Conservation (phyloP, 2,888 invertebrate species). For the Trissolcus japonicus region DNA sequence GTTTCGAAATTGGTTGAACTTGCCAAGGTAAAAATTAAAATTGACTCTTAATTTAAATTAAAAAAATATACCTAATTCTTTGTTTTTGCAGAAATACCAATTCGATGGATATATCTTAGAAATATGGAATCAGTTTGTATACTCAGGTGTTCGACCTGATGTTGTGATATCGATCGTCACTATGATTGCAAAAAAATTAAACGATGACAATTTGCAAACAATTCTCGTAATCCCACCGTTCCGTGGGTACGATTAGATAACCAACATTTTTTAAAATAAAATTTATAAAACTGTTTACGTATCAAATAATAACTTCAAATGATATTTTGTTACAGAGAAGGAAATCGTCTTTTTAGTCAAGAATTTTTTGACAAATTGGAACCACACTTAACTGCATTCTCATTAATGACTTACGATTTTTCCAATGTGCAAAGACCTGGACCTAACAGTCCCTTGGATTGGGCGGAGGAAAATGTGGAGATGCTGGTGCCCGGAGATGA, state of each 20-base stretch:
- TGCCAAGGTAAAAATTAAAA: constrained; percentile 77
- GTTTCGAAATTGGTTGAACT: constrained; percentile 71
- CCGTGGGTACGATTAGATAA: constrained; percentile 75
- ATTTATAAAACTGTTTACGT: not conserved
- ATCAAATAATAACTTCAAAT: not conserved
- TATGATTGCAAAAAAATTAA: constrained; percentile 79
- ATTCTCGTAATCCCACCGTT: constrained; percentile 90
- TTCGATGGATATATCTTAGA: constrained; percentile 95
- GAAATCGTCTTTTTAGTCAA: constrained; percentile 82
- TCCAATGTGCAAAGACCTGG: constrained; percentile 89
- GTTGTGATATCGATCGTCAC: constrained; percentile 81
- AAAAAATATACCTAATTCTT: not conserved
- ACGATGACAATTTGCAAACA: constrained; percentile 77
- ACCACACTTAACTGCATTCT: constrained; percentile 88
- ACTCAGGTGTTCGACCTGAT: constrained; percentile 79
- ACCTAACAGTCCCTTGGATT: constrained; percentile 91
- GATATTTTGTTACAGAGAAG: constrained; percentile 60
- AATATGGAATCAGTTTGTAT: constrained; percentile 90
- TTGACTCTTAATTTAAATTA: constrained; percentile 75
- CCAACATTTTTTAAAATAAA: constrained; percentile 7
- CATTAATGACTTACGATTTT: constrained; percentile 98
- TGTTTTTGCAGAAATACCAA: constrained; percentile 82
- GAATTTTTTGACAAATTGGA: constrained; percentile 87
- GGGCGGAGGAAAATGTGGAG: constrained; percentile 88
- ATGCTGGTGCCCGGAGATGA: constrained; percentile 82